Conservation (phyloP, 2,888 invertebrate genomes). For the Maniola hyperantus region DNA sequence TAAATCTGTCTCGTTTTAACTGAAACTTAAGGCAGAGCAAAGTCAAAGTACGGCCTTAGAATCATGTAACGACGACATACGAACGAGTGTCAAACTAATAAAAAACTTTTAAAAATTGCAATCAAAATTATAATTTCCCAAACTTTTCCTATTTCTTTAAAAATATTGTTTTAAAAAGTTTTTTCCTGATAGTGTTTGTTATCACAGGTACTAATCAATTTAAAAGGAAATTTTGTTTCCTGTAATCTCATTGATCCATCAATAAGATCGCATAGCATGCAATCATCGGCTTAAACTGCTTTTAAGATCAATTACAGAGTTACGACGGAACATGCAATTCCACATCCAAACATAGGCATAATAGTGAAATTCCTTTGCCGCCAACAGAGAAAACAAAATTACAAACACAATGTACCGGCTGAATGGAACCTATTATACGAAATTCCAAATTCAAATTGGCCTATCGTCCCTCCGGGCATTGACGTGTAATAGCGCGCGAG, state of each 20-base stretch:
- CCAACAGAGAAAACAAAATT: slow-evolving; percentile 60
- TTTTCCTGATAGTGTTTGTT: too few species aligned
- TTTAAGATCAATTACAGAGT: slow-evolving; percentile 34
- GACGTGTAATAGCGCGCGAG: slow-evolving; percentile 82
- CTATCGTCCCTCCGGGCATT: slow-evolving; percentile 73
- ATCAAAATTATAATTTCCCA: too few species aligned
- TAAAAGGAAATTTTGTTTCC: background rate
- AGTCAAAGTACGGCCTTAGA: too few species aligned
- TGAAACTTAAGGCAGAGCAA: too few species aligned
- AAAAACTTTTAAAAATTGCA: too few species aligned
- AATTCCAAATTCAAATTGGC: slow-evolving; percentile 80
- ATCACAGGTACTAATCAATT: background rate
- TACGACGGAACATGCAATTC: slow-evolving; percentile 41
- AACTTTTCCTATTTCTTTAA: too few species aligned
- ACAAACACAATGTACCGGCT: slow-evolving; percentile 56
- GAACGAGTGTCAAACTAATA: too few species aligned
- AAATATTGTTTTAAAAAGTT: too few species aligned
- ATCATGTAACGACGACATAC: too few species aligned
- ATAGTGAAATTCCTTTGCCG: slow-evolving; percentile 42
- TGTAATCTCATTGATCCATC: background rate
- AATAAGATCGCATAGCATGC: background rate
- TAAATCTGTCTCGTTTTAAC: too few species aligned
- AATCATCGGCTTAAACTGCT: slow-evolving; percentile 31
- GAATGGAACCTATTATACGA: slow-evolving; percentile 71
- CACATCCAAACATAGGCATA: slow-evolving; percentile 44